Conservation (phyloP, 2,888 invertebrate species). For the Steinernema hermaphroditum region DNA sequence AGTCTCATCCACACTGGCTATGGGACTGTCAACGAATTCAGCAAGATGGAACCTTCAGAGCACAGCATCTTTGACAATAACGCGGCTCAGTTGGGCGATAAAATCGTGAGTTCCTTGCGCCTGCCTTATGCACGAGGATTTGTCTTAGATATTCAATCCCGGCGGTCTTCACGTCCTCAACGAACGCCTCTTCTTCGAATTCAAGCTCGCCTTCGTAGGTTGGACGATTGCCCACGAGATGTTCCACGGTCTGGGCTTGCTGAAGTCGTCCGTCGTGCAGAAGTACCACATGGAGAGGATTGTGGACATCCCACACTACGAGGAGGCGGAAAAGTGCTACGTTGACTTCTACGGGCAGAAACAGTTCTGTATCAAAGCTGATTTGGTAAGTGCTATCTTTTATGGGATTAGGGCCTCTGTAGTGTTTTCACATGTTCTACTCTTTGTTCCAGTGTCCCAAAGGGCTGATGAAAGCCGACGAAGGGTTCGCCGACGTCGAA, state of each 20-base stretch:
- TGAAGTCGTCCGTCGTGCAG: not conserved
- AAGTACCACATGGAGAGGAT: not conserved
- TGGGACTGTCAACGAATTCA: not conserved
- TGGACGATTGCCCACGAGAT: not conserved
- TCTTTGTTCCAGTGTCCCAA: not conserved
- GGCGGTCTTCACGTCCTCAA: not conserved
- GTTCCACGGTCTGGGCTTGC: not conserved
- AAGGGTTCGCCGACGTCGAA: not conserved
- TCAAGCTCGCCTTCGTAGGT: not conserved
- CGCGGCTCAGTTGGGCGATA: not conserved
- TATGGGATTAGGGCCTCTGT: no score
- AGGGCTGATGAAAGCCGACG: not conserved
- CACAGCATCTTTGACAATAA: not conserved
- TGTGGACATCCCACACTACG: not conserved
- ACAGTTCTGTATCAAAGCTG: not conserved
- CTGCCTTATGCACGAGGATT: no score
- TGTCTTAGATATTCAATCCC: not conserved
- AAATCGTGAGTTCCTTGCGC: not conserved
- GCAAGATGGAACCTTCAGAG: not conserved
- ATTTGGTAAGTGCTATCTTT: not conserved
- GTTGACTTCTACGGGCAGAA: not conserved
- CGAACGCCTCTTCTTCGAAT: not conserved
- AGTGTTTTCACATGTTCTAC: no score
- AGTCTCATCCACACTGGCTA: not conserved
- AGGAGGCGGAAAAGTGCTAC: not conserved